These are phyloP conservation scores for Psephotus haematonotus DNA, from an alignment of 2,113 vertebrate genomes.

Conservation along the genomic window DNA sequence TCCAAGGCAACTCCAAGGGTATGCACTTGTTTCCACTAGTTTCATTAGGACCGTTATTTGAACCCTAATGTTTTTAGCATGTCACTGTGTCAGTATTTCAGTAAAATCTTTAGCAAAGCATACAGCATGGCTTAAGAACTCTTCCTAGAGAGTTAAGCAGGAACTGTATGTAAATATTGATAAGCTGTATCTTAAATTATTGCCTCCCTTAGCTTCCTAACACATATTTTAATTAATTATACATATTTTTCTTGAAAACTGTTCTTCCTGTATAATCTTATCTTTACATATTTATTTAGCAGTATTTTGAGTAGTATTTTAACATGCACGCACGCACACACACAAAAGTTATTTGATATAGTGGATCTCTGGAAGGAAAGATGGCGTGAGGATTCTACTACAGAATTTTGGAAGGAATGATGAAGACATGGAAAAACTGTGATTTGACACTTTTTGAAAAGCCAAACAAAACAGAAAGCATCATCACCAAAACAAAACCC, in stretches of 20 bases:
- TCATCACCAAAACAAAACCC: background rate
- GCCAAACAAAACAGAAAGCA: background rate
- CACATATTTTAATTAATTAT: background rate
- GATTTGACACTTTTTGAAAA: background rate
- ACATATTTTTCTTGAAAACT: background rate
- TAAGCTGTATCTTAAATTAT: background rate
- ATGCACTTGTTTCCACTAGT: background rate
- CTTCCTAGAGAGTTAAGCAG: background rate
- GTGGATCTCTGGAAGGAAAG: background rate
- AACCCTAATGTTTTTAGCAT: background rate
- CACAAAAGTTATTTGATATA: background rate
- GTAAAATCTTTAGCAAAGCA: background rate
- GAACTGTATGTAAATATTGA: background rate
- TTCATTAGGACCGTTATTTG: background rate
- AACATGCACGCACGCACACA: background rate
- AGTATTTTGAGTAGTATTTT: background rate
- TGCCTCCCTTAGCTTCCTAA: background rate
- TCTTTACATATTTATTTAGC: background rate
- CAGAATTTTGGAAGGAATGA: background rate
- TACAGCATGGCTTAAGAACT: background rate
- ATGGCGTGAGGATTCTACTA: background rate
- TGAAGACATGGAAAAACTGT: background rate
- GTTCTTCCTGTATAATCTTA: background rate
- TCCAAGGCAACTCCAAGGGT: fast-evolving
- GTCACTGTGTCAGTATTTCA: background rate